Evolutionary conservation across 2,797 vertebrate species (phyloP).

Genomic region (Tachyglossus aculeatus): DNA sequence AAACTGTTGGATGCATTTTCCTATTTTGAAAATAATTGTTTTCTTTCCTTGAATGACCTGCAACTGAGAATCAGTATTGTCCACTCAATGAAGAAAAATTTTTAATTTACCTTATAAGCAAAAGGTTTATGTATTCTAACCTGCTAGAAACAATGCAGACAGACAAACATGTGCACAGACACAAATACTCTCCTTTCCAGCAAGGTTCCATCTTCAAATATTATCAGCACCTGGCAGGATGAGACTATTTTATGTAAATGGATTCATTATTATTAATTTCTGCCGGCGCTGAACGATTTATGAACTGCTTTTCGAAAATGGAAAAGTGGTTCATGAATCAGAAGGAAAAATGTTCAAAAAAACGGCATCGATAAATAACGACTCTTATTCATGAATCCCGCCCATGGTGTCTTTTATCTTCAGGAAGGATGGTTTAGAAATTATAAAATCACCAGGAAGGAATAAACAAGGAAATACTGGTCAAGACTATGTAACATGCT

Average conservation of each 20-base stretch:
- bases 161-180: not conserved
- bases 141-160: conserved; percentile 37
- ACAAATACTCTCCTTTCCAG: not conserved
- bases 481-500: conserved; percentile 29
- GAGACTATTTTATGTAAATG: conserved; percentile 77
- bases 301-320: conserved; percentile 74
- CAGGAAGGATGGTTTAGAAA: conserved; percentile 57
- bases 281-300: conserved; percentile 74
- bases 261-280: conserved; percentile 81
- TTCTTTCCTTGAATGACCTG: not conserved
- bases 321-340: conserved; percentile 78
- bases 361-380: conserved; percentile 74
- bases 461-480: conserved; percentile 46
- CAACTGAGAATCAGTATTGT: not conserved
- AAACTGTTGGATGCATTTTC: no score
- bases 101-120: conserved; percentile 54
- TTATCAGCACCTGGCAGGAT: conserved; percentile 72
- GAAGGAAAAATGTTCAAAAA: conserved; percentile 75
- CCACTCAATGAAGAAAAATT: conserved; percentile 4
- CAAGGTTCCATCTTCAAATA: conserved; percentile 55
- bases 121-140: conserved; percentile 39
- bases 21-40: not conserved
- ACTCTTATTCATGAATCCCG: conserved; percentile 73
- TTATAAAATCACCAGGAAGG: conserved; percentile 51
- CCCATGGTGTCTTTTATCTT: conserved; percentile 72